Evolutionary conservation across 2,888 invertebrate genomes (phyloP).

Genomic region (Ephialtes manifestator): DNA sequence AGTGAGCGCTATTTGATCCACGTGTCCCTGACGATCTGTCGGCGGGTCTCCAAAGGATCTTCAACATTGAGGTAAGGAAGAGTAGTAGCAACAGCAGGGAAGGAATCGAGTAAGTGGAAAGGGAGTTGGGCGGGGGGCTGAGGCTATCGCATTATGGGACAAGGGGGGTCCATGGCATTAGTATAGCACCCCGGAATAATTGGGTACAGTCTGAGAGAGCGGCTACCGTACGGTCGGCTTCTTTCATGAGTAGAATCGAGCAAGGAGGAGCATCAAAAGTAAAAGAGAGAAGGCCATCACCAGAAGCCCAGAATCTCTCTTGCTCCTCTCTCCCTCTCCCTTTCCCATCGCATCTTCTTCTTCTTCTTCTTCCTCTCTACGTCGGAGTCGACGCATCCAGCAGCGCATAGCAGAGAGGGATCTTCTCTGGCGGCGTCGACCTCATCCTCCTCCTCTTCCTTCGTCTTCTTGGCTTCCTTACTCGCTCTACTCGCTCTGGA

Average conservation of each 20-base stretch:
- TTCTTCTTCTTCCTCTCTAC: slow-evolving; percentile 19
- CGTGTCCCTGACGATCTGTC: slow-evolving; percentile 1
- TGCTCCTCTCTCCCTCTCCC: slow-evolving; percentile 22
- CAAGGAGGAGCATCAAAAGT: slow-evolving; percentile 40
- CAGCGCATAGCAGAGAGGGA: slow-evolving; percentile 45
- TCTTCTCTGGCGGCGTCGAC: slow-evolving; percentile 65
- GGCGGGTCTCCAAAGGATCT: slow-evolving; percentile 45
- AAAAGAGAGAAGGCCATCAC: slow-evolving; percentile 50
- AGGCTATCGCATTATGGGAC: slow-evolving; percentile 75
- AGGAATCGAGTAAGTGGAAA: slow-evolving; percentile 29
- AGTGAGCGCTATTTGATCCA: slow-evolving; percentile 49
- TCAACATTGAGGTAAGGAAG: slow-evolving; percentile 22
- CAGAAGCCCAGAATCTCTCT: slow-evolving; percentile 66
- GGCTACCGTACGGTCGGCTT: slow-evolving; percentile 85
- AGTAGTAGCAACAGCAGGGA: neutral
- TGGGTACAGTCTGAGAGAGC: slow-evolving; percentile 83
- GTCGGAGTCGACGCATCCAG: slow-evolving; percentile 19
- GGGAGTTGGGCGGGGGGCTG: slow-evolving; percentile 32
- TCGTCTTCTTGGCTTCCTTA: slow-evolving; percentile 49
- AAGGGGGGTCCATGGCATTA: slow-evolving; percentile 80
- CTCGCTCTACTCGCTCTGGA: slow-evolving; percentile 50
- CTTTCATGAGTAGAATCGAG: slow-evolving; percentile 78
- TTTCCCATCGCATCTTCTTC: slow-evolving; percentile 28
- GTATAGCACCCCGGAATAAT: slow-evolving; percentile 85
- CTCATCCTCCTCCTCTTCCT: slow-evolving; percentile 45